Evolutionary conservation across 1,140 invertebrate genomes (phyloP).

Genomic region (Phenacoccus solenopsis): DNA sequence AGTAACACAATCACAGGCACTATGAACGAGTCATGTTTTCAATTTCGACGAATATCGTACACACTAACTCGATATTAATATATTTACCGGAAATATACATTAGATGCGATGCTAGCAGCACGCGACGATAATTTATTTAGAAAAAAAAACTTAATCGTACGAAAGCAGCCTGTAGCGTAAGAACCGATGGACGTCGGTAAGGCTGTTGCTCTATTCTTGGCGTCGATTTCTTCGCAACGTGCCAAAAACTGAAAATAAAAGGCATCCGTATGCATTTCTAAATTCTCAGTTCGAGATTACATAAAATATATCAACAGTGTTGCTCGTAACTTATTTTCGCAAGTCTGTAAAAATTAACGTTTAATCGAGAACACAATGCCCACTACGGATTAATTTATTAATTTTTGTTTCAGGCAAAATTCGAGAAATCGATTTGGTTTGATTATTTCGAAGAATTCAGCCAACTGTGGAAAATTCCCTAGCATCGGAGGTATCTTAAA

Average conservation of each 20-base stretch:
- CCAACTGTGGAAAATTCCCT: too few relatives aligned
- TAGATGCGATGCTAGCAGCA: neutral
- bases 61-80: neutral
- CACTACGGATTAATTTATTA: too few relatives aligned
- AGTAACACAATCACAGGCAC: too few relatives aligned
- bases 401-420: too few relatives aligned
- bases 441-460: too few relatives aligned
- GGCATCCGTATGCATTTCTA: neutral
- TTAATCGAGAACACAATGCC: too few relatives aligned
- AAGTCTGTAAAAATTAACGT: neutral
- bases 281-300: neutral
- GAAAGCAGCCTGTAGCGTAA: neutral
- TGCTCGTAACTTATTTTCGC: neutral
- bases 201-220: conserved; percentile 15
- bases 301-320: neutral
- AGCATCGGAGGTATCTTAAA: too few relatives aligned
- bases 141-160: neutral
- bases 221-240: neutral
- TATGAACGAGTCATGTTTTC: too few relatives aligned
- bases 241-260: conserved; percentile 8
- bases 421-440: too few relatives aligned
- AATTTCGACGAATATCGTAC: too few relatives aligned
- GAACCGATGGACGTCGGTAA: neutral
- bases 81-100: neutral
- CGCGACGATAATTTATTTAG: conserved; percentile 4